These are phyloP conservation scores for Sylvicola fuscatus DNA, from an alignment of 2,888 invertebrate genomes.

Conservation along the genomic window DNA sequence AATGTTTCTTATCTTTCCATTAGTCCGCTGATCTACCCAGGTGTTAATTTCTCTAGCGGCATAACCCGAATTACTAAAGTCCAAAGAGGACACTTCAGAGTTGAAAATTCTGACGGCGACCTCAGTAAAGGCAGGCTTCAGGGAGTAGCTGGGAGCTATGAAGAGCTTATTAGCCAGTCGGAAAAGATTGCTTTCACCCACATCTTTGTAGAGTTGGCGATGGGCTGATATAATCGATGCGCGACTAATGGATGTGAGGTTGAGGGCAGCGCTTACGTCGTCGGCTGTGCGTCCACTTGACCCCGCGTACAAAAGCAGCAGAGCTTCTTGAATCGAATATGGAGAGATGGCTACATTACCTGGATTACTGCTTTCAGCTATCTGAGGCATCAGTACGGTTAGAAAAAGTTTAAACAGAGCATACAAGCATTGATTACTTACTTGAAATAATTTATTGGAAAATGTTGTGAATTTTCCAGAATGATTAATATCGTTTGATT, in stretches of 20 bases:
- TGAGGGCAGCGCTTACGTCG: slow-evolving; percentile 35
- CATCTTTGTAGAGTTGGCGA: slow-evolving; percentile 2
- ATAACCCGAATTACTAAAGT: slow-evolving; percentile 34
- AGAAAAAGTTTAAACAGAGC: no score
- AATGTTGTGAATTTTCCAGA: no score
- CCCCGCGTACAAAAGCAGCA: slow-evolving; percentile 53
- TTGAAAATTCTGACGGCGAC: slow-evolving; percentile 39
- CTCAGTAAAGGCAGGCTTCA: slow-evolving; percentile 32
- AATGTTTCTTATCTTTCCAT: slow-evolving; percentile 60
- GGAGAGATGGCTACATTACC: slow-evolving; percentile 50
- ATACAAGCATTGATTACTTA: no score
- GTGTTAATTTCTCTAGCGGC: slow-evolving; percentile 41
- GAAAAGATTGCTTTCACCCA: slow-evolving; percentile 11
- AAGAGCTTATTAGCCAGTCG: slow-evolving; percentile 55
- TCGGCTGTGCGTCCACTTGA: slow-evolving; percentile 38
- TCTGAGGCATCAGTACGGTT: no score
- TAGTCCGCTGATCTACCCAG: slow-evolving; percentile 65
- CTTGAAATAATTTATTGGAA: no score
- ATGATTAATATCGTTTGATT: no score
- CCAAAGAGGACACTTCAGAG: slow-evolving; percentile 36
- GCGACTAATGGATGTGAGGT: slow-evolving; percentile 24
- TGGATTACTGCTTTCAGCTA: no score
- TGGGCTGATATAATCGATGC: slow-evolving; percentile 8
- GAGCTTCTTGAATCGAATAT: slow-evolving; percentile 46
- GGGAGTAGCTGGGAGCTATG: slow-evolving; percentile 30